phyloP scores from a whole-genome alignment of 1,140 invertebrate genomes.

The Eupeodes corollae region DNA sequence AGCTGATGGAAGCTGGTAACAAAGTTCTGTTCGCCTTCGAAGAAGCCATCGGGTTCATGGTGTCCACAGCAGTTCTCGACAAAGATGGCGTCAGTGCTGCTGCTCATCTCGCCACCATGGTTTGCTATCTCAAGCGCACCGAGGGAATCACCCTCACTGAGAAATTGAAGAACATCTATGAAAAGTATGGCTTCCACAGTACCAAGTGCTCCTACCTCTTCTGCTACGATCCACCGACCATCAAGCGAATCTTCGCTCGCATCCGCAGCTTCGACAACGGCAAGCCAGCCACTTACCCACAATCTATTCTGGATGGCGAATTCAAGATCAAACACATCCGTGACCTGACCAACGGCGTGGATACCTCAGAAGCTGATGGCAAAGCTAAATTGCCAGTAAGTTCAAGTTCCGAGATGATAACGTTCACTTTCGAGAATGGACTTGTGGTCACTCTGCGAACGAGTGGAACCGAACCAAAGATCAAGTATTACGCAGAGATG shows the following conservation, averaged over 20 bases:
- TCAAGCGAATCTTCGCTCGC: slow-evolving; percentile 68
- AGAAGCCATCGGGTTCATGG: slow-evolving; percentile 94
- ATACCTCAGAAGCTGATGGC: slow-evolving; percentile 59
- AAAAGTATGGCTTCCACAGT: slow-evolving; percentile 76
- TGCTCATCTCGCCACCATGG: slow-evolving; percentile 65
- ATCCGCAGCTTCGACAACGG: slow-evolving; percentile 60
- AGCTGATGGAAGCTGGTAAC: slow-evolving; percentile 59
- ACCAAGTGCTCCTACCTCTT: slow-evolving; percentile 81
- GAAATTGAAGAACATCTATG: slow-evolving; percentile 74
- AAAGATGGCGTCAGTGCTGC: slow-evolving; percentile 93
- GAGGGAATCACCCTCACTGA: slow-evolving; percentile 50
- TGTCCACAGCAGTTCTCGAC: slow-evolving; percentile 72
- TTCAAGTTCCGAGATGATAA: slow-evolving; percentile 84
- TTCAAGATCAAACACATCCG: slow-evolving; percentile 64
- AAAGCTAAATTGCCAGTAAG: slow-evolving; percentile 68
- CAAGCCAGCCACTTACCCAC: slow-evolving; percentile 51
- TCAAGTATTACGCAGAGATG: slow-evolving; percentile 95
- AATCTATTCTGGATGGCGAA: slow-evolving; percentile 51
- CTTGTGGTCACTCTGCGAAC: slow-evolving; percentile 80
- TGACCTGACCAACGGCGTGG: slow-evolving; percentile 84
- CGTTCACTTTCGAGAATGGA: slow-evolving; percentile 83
- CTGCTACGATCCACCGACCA: slow-evolving; percentile 61
- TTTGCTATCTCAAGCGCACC: slow-evolving; percentile 57
- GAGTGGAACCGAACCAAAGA: slow-evolving; percentile 97
- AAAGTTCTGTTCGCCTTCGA: slow-evolving; percentile 89